These are phyloP conservation scores for Tauraco erythrolophus DNA, from an alignment of 2,113 vertebrate genomes.

Conservation along the genomic window DNA sequence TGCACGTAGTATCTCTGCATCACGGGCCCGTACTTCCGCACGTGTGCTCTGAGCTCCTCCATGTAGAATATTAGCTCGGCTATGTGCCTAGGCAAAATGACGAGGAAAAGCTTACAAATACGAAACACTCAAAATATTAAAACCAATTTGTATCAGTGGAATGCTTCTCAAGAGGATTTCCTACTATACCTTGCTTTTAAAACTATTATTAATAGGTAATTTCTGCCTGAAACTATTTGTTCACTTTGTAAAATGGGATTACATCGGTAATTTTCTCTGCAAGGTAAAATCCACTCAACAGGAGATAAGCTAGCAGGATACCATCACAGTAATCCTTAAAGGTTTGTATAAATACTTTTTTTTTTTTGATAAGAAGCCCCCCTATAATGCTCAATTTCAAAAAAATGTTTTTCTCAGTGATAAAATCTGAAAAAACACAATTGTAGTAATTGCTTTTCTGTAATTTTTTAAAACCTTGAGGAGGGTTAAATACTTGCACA, in stretches of 20 bases:
- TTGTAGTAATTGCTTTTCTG: background rate
- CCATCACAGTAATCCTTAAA: background rate
- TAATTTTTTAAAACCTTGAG: background rate
- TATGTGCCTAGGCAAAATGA: slow-evolving; percentile 84
- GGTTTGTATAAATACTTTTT: background rate
- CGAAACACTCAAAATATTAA: background rate
- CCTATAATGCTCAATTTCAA: background rate
- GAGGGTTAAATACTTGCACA: background rate
- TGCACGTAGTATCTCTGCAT: slow-evolving; percentile 99
- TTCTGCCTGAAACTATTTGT: background rate
- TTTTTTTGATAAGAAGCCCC: background rate
- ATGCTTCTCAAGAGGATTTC: background rate
- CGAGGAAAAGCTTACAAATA: background rate
- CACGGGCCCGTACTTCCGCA: slow-evolving; percentile 95
- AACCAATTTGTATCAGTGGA: background rate
- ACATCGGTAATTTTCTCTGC: background rate
- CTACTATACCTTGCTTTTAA: background rate
- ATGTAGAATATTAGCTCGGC: slow-evolving; percentile 99
- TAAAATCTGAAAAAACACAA: background rate
- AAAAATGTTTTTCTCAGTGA: background rate
- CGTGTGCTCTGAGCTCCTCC: slow-evolving; percentile 96
- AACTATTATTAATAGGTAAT: background rate
- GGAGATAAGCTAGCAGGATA: background rate
- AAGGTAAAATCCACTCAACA: background rate
- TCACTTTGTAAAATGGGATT: background rate